A percentile compares a stretch with the other conserved stretches of the same genome.
Conservation (phyloP, 53 echinoderm and acorn worm species). For the Echinarachnius parma region DNA sequence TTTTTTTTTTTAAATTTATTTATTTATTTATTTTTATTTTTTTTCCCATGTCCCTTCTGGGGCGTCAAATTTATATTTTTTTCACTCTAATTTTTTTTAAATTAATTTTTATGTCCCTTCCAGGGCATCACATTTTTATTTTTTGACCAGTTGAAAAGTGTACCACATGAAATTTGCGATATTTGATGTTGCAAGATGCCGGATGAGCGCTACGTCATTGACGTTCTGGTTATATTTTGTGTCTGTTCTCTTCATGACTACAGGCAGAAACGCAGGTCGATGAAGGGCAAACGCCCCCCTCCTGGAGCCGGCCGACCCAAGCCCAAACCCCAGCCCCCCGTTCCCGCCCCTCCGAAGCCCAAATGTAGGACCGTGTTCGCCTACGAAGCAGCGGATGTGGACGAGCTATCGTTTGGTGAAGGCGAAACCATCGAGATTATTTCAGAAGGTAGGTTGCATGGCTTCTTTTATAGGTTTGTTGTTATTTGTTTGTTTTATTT, state of each 20-base stretch:
- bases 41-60: too few relatives aligned
- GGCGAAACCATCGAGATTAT: constrained; percentile 85
- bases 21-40: background rate
- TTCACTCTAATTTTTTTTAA: too few relatives aligned
- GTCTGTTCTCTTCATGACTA: background rate
- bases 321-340: constrained; percentile 65
- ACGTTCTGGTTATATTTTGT: too few relatives aligned
- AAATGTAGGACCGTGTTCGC: constrained; percentile 69
- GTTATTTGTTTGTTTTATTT: too few relatives aligned
- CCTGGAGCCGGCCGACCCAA: constrained; percentile 43
- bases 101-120: too few relatives aligned
- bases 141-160: too few relatives aligned
- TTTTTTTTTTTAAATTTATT: background rate
- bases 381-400: constrained; percentile 87
- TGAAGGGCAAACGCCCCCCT: constrained; percentile 54
- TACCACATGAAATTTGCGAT: too few relatives aligned
- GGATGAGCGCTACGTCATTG: too few relatives aligned
- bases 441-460: constrained; percentile 72
- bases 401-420: constrained; percentile 69
- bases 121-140: too few relatives aligned
- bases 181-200: too few relatives aligned
- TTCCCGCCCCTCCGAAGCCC: constrained; percentile 55
- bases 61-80: too few relatives aligned
- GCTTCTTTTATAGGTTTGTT: too few relatives aligned
- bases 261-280: constrained; percentile 68